These are phyloP conservation scores for Aplysia californica DNA, from an alignment of 1,140 invertebrate species.

Conservation along the genomic window DNA sequence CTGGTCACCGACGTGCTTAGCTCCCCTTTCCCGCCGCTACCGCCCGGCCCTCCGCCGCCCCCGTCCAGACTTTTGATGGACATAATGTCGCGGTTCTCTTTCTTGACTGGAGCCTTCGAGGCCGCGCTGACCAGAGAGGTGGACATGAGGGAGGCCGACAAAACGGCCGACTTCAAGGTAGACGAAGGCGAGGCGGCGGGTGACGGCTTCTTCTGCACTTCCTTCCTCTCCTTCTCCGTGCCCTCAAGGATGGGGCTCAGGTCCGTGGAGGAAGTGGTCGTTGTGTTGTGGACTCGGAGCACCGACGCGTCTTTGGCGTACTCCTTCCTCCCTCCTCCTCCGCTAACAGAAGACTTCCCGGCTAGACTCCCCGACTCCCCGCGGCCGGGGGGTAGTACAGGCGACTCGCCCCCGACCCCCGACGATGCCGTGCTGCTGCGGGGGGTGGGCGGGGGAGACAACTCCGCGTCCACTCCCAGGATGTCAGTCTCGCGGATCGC, in stretches of 20 bases:
- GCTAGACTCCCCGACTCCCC: too few relatives aligned
- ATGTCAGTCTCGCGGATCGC: slow-evolving; percentile 41
- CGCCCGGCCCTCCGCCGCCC: too few relatives aligned
- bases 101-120: not conserved
- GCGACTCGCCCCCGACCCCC: not conserved
- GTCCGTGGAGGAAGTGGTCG: slow-evolving; percentile 16
- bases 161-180: slow-evolving; percentile 2
- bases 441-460: slow-evolving; percentile 31
- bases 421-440: slow-evolving; percentile 4
- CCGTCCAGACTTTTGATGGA: not conserved
- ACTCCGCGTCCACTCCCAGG: slow-evolving; percentile 30
- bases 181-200: slow-evolving; percentile 10
- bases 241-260: slow-evolving; percentile 26
- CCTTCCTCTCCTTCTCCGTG: not conserved
- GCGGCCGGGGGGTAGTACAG: too few relatives aligned
- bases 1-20: not conserved
- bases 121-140: not conserved
- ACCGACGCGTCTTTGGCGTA: not conserved
- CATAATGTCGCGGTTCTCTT: not conserved
- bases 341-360: too few relatives aligned
- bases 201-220: not conserved
- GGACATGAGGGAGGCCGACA: not conserved
- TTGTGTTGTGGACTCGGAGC: slow-evolving; percentile 30
- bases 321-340: slow-evolving; percentile 8
- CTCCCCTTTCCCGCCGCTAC: not conserved